Evolutionary conservation across 2,113 vertebrate genomes (phyloP), one percentile per base, ranked within the genome.

Genomic region (Progne subis): DNA sequence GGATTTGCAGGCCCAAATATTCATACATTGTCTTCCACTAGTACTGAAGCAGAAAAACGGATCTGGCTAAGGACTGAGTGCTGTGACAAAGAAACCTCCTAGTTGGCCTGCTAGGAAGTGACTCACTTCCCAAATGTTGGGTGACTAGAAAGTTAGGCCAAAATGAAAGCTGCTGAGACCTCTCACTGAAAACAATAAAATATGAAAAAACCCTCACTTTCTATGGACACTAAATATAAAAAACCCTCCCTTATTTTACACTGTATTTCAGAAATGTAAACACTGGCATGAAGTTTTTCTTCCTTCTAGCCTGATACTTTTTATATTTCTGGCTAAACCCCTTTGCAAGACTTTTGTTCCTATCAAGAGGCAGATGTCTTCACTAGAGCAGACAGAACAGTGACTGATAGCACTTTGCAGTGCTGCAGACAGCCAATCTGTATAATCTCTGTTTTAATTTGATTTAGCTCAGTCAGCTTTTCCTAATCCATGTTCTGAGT

Each of bases 381-480:
- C 37, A 32, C 14, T 57, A 69, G 53, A 16, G 8, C 31, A 60
- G 37, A 41, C 34, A 69, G 50, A 68, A 78, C 11, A 57, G 23
- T 78, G 31, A 52, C n/a, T 53, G 41, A 56, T 7, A 82, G 9
- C 8, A 14, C 37, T 47, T 56, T 34, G 29, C 52, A 78, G 15
- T 65, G 21, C 29, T 72, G 34, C 52, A 84, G 44, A 64, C 12
- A 82, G 11, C 3, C 15, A 75, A 49, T 69, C 64, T 85, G 13
- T 70, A 57, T 65, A 88, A 92, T 84, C 55, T 91, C 71, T 90
- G 50, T 34, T 81, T 70, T 78, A 32, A 82, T 78, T 69, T 39
- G 24, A 9, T 78, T 90, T 89, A 71, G 28, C 43, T 94, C 43
- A 85, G 46, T 23, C 37, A 82, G 31, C 31, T 95, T 92, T 90